Percentiles rank a stretch among this genome's conserved stretches.
These are phyloP conservation scores for Amblyteles armatorius DNA, from an alignment of 2,888 invertebrate species.

Conservation along the genomic window DNA sequence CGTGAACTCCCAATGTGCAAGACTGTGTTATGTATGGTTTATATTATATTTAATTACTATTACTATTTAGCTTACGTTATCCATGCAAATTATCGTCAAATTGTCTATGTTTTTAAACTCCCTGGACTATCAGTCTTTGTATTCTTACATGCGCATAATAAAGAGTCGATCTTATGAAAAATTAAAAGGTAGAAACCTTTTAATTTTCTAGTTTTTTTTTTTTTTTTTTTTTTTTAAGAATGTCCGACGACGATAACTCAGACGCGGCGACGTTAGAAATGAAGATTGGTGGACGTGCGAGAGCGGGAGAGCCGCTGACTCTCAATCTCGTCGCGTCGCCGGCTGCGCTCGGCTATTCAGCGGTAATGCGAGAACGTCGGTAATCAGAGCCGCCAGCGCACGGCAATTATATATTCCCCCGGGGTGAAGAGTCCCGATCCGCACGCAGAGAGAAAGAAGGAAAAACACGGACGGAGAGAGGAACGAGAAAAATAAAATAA, in stretches of 20 bases:
- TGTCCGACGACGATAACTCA: background rate
- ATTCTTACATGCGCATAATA: no score
- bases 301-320: slow-evolving; percentile 54
- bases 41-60: no score
- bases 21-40: no score
- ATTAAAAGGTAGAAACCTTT: no score
- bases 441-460: slow-evolving; percentile 12
- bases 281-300: slow-evolving; percentile 62
- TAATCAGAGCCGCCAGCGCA: slow-evolving; percentile 79
- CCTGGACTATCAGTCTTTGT: no score
- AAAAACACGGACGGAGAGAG: slow-evolving; percentile 22
- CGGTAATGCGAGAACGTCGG: slow-evolving; percentile 80
- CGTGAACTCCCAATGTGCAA: no score
- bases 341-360: slow-evolving; percentile 64
- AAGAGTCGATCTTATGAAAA: no score
- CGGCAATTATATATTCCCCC: slow-evolving; percentile 76
- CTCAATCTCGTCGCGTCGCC: slow-evolving; percentile 53
- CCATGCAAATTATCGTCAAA: no score
- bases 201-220: no score
- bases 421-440: background rate
- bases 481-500: slow-evolving; percentile 17
- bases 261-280: background rate
- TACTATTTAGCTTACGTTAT: no score
- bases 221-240: background rate
- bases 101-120: no score